Base-by-base conservation (phyloP, 92 coral and sea anemone genomes). In the Phenganax marumi region DNA sequence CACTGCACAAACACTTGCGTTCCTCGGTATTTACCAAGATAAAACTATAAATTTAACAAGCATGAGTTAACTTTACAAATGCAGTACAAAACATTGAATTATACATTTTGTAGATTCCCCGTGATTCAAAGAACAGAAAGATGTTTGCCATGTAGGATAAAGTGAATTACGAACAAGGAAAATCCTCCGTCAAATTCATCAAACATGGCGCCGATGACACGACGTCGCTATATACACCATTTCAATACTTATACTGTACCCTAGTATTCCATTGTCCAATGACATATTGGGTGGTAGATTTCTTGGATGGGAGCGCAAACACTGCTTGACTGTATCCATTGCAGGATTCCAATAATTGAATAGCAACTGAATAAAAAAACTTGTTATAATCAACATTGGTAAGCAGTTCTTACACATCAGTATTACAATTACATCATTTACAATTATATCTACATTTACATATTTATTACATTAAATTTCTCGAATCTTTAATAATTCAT, bases 271-370 rank as follows among this genome's bases (percentile, higher is more conserved):
- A 79, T 86, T 92, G 66, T 95, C 98, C 9, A 95, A 88, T 18
- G 91, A 87, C 68, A 95, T 90, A 14, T 87, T 86, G 14, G 95
- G 91, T 48, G 96, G 91, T 22, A 95, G 85, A 77, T 95, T 95
- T 51, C 98, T 85, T 21, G 98, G 98, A 58, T 95, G 98, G 24
- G 97, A 92, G 39, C 97, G 88, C 56, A 93, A 86, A 47, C 98
- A 92, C 13, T 92, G 76, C 61, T 92, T 95, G 52, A 92, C 80
- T 33, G 91, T 89, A 25, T 95, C 96, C 0, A 86, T 46, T 19
- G 91, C 88, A 22, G 97, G 90, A 75, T 90, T 89, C 98, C 98
- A 95, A 66, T 95, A 95, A 84, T 89, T 97, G 7, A 84, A 88
- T 46, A 95, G 68, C 47, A 83, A 89, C 98, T 95, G 80, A 68